Evolutionary conservation across 2,113 vertebrate genomes (phyloP).

Genomic region (Pelobates fuscus): DNA sequence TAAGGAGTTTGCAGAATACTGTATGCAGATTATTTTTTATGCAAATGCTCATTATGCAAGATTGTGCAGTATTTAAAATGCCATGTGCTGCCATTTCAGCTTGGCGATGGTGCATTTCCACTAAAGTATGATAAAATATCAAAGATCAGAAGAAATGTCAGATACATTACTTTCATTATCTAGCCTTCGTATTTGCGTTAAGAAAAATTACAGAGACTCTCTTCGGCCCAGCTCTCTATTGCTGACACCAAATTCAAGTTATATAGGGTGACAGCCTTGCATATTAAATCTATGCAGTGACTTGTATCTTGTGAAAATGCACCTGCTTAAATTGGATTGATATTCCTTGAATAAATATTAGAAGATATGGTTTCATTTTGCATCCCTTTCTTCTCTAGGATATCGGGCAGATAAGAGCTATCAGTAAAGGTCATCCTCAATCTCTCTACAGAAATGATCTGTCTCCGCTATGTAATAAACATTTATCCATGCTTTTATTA

Average conservation of each 20-base stretch:
- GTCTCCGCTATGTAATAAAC: slow-evolving; percentile 97
- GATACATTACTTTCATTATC: slow-evolving; percentile 1
- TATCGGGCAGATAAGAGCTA: slow-evolving; percentile 88
- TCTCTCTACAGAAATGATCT: slow-evolving; percentile 99
- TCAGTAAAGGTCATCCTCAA: slow-evolving; percentile 98
- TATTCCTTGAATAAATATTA: slow-evolving; percentile 67
- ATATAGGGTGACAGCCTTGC: background rate
- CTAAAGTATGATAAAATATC: background rate
- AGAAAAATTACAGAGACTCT: background rate
- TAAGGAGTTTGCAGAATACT: no score
- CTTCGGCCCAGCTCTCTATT: background rate
- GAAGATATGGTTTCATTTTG: slow-evolving; percentile 57
- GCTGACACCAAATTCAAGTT: slow-evolving; percentile 16
- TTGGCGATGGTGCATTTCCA: background rate
- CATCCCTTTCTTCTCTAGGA: slow-evolving; percentile 74
- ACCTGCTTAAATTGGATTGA: slow-evolving; percentile 64
- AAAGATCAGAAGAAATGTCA: background rate
- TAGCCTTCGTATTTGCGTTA: background rate
- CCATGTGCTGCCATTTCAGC: background rate
- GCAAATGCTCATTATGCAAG: no score
- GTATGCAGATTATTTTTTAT: no score
- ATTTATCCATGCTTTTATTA: slow-evolving; percentile 99
- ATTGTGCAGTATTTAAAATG: background rate
- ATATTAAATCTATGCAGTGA: slow-evolving; percentile 45
- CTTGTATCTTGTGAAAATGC: slow-evolving; percentile 49